phyloP scores from a whole-genome alignment of 2,797 vertebrate genomes.

The Bufotes viridis region DNA sequence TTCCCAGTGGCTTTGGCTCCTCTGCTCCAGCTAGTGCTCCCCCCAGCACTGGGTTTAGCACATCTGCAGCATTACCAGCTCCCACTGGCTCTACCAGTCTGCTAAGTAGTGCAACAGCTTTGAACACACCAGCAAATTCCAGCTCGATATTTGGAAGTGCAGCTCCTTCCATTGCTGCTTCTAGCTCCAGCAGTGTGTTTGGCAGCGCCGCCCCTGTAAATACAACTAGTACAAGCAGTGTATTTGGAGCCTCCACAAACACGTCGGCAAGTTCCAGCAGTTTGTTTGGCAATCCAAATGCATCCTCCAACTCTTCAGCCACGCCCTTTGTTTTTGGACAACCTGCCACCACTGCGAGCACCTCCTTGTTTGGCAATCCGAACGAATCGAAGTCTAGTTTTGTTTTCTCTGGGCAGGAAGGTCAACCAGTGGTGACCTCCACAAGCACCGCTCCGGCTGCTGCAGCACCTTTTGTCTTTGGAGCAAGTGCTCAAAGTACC shows the following conservation, averaged over 20 bases:
- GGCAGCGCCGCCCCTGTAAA: slow-evolving; percentile 65
- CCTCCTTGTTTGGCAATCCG: slow-evolving; percentile 74
- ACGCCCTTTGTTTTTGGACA: slow-evolving; percentile 87
- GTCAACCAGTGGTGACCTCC: slow-evolving; percentile 75
- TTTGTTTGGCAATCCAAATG: slow-evolving; percentile 79
- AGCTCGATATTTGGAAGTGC: slow-evolving; percentile 75
- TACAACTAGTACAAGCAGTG: slow-evolving; percentile 63
- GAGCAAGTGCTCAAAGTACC: slow-evolving; percentile 68
- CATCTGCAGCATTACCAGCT: slow-evolving; percentile 70
- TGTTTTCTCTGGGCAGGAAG: slow-evolving; percentile 85
- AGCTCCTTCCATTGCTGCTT: slow-evolving; percentile 80
- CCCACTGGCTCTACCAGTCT: slow-evolving; percentile 69
- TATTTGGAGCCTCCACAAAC: slow-evolving; percentile 69
- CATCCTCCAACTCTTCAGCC: slow-evolving; percentile 72
- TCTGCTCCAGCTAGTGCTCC: slow-evolving; percentile 75
- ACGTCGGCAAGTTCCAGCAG: slow-evolving; percentile 75
- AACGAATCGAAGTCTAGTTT: slow-evolving; percentile 78
- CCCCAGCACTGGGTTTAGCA: slow-evolving; percentile 70
- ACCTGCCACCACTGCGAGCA: slow-evolving; percentile 74
- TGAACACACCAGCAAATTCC: slow-evolving; percentile 28
- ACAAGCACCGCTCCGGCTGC: slow-evolving; percentile 69
- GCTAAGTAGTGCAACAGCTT: slow-evolving; percentile 68
- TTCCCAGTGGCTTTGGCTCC: slow-evolving; percentile 72
- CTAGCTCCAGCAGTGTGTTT: slow-evolving; percentile 78
- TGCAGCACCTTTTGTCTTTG: slow-evolving; percentile 83